Percentiles rank a stretch among this genome's conserved stretches.
phyloP scores from a whole-genome alignment of 2,888 invertebrate species.

The Cinara cedri region DNA sequence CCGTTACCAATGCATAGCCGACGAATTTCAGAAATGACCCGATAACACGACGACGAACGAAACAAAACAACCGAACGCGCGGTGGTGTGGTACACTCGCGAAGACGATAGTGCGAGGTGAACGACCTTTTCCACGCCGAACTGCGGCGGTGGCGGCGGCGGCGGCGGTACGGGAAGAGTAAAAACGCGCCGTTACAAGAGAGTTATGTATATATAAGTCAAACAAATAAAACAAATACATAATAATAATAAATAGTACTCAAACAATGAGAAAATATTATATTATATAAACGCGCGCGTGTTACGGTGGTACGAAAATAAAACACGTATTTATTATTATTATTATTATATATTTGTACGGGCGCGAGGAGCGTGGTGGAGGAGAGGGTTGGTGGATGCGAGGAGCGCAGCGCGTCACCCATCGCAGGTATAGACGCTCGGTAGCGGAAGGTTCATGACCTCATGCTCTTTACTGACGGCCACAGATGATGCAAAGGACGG shows the following conservation, averaged over 20 bases:
- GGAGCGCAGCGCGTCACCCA: conserved; percentile 45
- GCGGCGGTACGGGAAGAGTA: neutral
- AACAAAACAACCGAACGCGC: neutral
- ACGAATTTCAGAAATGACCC: neutral
- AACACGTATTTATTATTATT: neutral
- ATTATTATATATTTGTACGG: conserved; percentile 5
- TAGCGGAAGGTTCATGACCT: conserved; percentile 53
- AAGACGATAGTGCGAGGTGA: conserved; percentile 26
- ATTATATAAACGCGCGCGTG: neutral
- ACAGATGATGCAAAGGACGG: conserved; percentile 57
- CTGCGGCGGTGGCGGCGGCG: no score
- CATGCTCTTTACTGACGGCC: conserved; percentile 56
- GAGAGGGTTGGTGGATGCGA: no score
- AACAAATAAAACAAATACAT: neutral
- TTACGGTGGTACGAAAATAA: neutral
- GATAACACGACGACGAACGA: neutral
- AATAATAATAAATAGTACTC: no score
- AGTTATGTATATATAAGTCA: neutral
- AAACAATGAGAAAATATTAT: neutral
- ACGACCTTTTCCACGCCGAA: conserved; percentile 26
- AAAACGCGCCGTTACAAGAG: neutral
- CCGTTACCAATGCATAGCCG: neutral
- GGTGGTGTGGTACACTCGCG: conserved; percentile 31
- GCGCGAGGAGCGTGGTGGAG: neutral
- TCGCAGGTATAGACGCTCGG: conserved; percentile 47